Conservation (phyloP, 1,140 invertebrate genomes). For the Drosophila serrata region DNA sequence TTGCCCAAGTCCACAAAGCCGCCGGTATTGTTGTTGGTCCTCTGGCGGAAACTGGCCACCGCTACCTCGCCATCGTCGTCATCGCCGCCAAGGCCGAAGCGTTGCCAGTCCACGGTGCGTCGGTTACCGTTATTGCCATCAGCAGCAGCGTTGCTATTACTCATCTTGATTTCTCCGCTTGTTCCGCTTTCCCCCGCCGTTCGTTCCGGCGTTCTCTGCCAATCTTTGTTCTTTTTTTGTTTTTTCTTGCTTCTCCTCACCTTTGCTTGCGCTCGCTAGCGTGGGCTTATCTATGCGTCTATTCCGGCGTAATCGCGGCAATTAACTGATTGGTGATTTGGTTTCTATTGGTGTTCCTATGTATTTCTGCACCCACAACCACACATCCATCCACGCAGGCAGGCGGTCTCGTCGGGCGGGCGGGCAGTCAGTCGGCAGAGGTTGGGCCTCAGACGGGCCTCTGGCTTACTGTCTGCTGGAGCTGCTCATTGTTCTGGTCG, state of each 20-base stretch:
- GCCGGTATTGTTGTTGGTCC: conserved; percentile 86
- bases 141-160: conserved; percentile 56
- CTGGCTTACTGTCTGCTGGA: conserved; percentile 40
- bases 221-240: conserved; percentile 34
- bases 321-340: conserved; percentile 45
- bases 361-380: conserved; percentile 31
- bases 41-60: conserved; percentile 82
- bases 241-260: background rate
- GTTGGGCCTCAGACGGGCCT: conserved; percentile 10
- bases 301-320: conserved; percentile 41
- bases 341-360: conserved; percentile 15
- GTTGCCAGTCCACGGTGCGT: conserved; percentile 79
- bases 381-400: conserved; percentile 63
- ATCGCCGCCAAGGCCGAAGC: conserved; percentile 82
- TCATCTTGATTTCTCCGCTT: conserved; percentile 52
- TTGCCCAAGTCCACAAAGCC: conserved; percentile 90
- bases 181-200: conserved; percentile 23
- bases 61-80: conserved; percentile 80
- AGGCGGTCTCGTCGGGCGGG: conserved; percentile 4
- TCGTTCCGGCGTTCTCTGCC: background rate
- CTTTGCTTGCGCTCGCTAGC: background rate
- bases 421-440: background rate
- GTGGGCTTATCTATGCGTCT: conserved; percentile 23
- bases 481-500: conserved; percentile 28
- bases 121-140: conserved; percentile 72